Evolutionary conservation across 2,888 invertebrate species (phyloP), one percentile per base, ranked within the genome.

Genomic region (Metopia argyrocephala): DNA sequence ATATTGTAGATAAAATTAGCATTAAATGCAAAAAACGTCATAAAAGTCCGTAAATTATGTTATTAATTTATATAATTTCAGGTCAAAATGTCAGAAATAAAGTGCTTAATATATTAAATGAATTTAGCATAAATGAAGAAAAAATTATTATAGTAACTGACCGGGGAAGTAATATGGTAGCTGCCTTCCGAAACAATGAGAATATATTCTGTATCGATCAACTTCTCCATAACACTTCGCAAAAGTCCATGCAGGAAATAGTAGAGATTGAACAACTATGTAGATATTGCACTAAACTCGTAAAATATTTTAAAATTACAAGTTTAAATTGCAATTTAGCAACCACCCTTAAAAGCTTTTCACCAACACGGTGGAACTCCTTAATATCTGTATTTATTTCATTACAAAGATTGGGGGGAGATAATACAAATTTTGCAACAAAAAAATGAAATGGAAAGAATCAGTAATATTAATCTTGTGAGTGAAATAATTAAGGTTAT

Each of bases 261-360:
- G 2, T 50, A 27, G 69, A 76, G 23, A 21, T 79, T 20, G 27
- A 45, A 15, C 38, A 73, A 31, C 45, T 82, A 5, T 38, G 12
- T 7, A 46, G 50, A 20, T 27, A 15, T 28, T 70, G 73, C 57
- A 66, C 52, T 2, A 79, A 76, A 69, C 64, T 80, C 6, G 64
- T 79, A 4, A 82, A 68, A 70, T 79, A 76, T 76, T 76, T 83
- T 15, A 80, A 74, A 23, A 50, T 70, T 38, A 23, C 74, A 3
- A 68, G 75, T 6, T 6, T 74, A 5, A 80, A 81, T 73, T 45
- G 27, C 1, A 59, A 52, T n/a, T 18, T 80, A n/a, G 23, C 48
- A 20, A 56, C 69, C 12, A 59, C 71, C 1, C 31, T 75, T 21
- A 80, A 80, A 57, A 71, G 57, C 27, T 71, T 59, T 57, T 52